Base-by-base conservation (phyloP, 2,888 invertebrate genomes). In the Epirrhoe alternata region DNA sequence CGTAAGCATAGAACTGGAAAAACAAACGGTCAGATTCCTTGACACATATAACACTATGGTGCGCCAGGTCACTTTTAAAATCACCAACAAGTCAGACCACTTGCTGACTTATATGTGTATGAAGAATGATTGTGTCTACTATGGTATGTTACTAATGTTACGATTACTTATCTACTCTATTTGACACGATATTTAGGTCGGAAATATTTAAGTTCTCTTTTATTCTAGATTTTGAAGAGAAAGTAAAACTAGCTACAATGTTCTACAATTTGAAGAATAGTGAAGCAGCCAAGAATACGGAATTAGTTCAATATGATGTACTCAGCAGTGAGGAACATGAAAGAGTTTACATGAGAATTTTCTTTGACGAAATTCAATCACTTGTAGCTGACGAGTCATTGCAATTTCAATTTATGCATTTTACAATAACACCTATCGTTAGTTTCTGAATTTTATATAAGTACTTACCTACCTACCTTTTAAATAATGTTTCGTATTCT, bases 1-100 rank as follows among this genome's bases (percentile, higher is more conserved):
- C 52, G 94, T 94, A 2, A 86, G 84, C 33, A 83, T 96, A 54
- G 83, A 86, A 61, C 75, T 96, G 12, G 94, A 94, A 62, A 92
- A 92, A 63, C 80, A 89, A 49, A 84, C 86, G 0, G 81, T 95
- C 0, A 77, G 89, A 69, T 94, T 96, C 74, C 85, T 90, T 4
- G 94, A 95, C 53, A 95, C 95, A 0, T 95, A 90, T 74, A 91
- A 95, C 61, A 94, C 94, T 5, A 86, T 95, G 83, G 90, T 92
- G 55, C 90, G 93, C 12, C 92, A 94, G 62, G 88, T 90, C 70
- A 85, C 83, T 0, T 80, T 95, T 24, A 92, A 91, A 70, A 87
- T 96, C 54, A 81, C 81, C 14, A 96, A 96, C 77, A 92, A 92
- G 68, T 95, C 95, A 12, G 81, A 94, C 33, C 91, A 94, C 71